These are phyloP conservation scores for Promerops cafer DNA, from an alignment of 2,113 vertebrate genomes.

Conservation along the genomic window DNA sequence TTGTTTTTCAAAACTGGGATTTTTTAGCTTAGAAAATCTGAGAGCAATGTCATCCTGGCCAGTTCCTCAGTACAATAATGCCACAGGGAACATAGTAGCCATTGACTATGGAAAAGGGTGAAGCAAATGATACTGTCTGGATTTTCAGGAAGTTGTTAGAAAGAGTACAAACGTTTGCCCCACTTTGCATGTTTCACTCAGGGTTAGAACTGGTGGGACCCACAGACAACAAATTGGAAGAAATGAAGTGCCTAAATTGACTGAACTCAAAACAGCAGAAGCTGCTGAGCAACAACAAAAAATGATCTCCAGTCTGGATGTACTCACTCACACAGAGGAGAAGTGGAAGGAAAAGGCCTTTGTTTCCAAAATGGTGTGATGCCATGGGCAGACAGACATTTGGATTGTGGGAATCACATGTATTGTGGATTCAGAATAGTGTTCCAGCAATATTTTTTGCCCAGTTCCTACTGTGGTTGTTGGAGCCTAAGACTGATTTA, in stretches of 20 bases:
- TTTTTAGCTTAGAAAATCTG: neutral
- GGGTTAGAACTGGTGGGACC: neutral
- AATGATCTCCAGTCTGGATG: neutral
- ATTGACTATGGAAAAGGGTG: neutral
- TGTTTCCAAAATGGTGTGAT: neutral
- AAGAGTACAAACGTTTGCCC: neutral
- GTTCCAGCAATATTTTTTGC: rapidly evolving
- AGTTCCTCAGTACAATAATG: neutral
- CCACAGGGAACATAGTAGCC: neutral
- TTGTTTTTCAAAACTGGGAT: neutral
- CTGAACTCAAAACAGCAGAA: neutral
- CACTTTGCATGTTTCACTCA: neutral
- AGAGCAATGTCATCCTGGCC: neutral
- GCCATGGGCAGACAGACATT: neutral
- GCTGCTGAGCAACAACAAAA: neutral
- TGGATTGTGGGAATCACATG: neutral
- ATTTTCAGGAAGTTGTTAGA: neutral
- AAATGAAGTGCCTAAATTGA: neutral
- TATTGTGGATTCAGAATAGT: neutral
- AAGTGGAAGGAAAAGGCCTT: neutral
- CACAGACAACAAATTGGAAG: neutral
- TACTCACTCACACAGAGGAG: neutral
- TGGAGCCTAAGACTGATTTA: neutral
- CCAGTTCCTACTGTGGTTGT: neutral
- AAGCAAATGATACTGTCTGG: neutral